Evolutionary conservation across 2,888 invertebrate species (phyloP), one percentile per base, ranked within the genome.

Genomic region (Eupithecia subumbrata): DNA sequence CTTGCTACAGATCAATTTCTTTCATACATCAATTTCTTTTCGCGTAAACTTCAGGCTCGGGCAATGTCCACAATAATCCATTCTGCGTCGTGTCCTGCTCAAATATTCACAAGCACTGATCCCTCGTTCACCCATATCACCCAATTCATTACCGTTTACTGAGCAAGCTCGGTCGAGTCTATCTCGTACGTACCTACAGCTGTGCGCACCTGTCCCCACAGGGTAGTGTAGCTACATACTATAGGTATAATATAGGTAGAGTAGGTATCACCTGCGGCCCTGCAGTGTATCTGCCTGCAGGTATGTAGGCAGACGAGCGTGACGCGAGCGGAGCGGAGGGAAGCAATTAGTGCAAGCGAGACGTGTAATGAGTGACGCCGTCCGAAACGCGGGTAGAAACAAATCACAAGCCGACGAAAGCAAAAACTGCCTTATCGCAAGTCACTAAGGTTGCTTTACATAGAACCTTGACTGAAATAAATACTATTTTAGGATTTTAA

Each of bases 281-380:
- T 69, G 37, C 37, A 5, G 5, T 34, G 52, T 18, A 5, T 7
- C n/a, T 48, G 48, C 22, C 56, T 22, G 69, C 69, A 45, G 67
- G 43, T 70, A 72, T 64, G 37, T 71, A 80, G 75, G 73, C 74
- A 70, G 74, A 52, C 71, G 22, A 45, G 77, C 73, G 78, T 66
- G 69, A 72, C 48, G 76, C 63, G 60, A 64, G 86, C 16, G 87
- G 88, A 84, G 60, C 60, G 60, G 60, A 60, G 60, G 60, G 60
- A 90, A 89, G 85, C 89, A 91, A 92, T 92, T 91, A 91, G 86
- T 85, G 81, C 88, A 82, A 86, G 83, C 85, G 86, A 85, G 82
- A 87, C 89, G 87, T 89, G 88, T 90, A 91, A 91, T 91, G 90
- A 91, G 87, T 84, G 88, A 85, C 84, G 86, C 83, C 74, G 72